Evolutionary conservation across 2,113 vertebrate genomes (phyloP).

Genomic region (Siniperca knerii): DNA sequence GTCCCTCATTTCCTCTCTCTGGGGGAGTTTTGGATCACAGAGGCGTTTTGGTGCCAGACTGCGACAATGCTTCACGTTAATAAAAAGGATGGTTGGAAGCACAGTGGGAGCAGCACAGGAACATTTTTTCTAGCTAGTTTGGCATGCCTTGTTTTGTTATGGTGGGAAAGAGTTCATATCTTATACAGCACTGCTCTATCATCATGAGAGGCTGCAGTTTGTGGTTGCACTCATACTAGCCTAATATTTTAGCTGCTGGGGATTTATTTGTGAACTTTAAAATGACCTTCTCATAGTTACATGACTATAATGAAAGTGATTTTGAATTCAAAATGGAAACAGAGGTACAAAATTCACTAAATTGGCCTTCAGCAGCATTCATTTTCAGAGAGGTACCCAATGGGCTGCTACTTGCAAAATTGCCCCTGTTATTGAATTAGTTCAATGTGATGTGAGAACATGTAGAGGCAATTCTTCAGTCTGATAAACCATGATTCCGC

Average conservation of each 20-base stretch:
- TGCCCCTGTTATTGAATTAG: slow-evolving; percentile 52
- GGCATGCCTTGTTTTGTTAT: slow-evolving; percentile 57
- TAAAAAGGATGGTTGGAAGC: slow-evolving; percentile 72
- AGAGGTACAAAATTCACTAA: slow-evolving; percentile 17
- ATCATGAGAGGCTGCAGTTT: slow-evolving; percentile 51
- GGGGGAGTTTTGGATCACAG: slow-evolving; percentile 69
- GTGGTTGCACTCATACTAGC: neutral
- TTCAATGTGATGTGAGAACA: slow-evolving; percentile 53
- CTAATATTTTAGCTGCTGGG: slow-evolving; percentile 27
- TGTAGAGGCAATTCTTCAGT: slow-evolving; percentile 28
- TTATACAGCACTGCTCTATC: slow-evolving; percentile 41
- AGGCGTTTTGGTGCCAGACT: slow-evolving; percentile 64
- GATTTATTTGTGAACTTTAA: slow-evolving; percentile 33
- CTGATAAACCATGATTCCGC: slow-evolving; percentile 33
- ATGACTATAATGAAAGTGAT: slow-evolving; percentile 19
- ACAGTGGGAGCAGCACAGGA: slow-evolving; percentile 51
- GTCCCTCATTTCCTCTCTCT: slow-evolving; percentile 66
- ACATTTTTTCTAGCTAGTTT: slow-evolving; percentile 55
- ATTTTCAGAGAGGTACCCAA: slow-evolving; percentile 1
- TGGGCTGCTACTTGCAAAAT: slow-evolving; percentile 35
- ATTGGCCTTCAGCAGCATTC: slow-evolving; percentile 24
- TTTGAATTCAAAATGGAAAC: slow-evolving; percentile 33
- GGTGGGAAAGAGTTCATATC: slow-evolving; percentile 40
- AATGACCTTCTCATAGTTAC: slow-evolving; percentile 20
- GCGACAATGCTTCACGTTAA: slow-evolving; percentile 72